phyloP scores from a whole-genome alignment of 2,113 vertebrate species.

The Lycocorax pyrrhopterus region DNA sequence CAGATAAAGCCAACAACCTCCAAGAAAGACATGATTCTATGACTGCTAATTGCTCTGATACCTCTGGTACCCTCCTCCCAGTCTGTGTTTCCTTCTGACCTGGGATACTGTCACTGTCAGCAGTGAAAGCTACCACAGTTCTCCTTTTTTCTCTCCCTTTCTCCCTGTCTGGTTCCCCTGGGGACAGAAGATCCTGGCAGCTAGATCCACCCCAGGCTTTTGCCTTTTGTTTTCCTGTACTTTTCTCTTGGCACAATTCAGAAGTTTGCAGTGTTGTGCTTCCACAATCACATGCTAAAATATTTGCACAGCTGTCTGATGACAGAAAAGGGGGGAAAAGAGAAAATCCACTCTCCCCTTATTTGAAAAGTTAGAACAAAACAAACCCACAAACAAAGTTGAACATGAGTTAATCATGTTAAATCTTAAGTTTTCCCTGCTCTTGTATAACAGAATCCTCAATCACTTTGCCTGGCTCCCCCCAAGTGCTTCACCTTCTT shows the following conservation, averaged over 20 bases:
- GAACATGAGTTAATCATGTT: background rate
- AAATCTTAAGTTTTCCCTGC: background rate
- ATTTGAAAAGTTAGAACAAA: background rate
- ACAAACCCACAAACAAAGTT: background rate
- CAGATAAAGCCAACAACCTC: background rate
- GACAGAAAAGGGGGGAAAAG: background rate
- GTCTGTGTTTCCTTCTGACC: background rate
- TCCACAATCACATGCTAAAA: conserved; percentile 52
- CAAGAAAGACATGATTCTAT: background rate
- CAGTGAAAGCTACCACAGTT: background rate
- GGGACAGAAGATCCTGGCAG: conserved; percentile 53
- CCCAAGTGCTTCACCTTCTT: background rate
- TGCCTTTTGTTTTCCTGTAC: conserved; percentile 58
- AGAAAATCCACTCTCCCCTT: background rate
- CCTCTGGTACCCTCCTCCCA: background rate
- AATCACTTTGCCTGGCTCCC: background rate
- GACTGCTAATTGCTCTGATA: background rate
- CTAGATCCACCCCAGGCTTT: background rate
- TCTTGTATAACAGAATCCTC: background rate
- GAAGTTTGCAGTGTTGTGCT: conserved; percentile 56
- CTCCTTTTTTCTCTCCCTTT: background rate
- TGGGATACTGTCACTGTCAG: background rate
- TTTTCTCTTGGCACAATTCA: conserved; percentile 51
- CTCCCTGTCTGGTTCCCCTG: background rate
- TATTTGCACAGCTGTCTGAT: conserved; percentile 69